phyloP scores from a whole-genome alignment of 1,140 invertebrate genomes.

The Drosophila repleta region DNA sequence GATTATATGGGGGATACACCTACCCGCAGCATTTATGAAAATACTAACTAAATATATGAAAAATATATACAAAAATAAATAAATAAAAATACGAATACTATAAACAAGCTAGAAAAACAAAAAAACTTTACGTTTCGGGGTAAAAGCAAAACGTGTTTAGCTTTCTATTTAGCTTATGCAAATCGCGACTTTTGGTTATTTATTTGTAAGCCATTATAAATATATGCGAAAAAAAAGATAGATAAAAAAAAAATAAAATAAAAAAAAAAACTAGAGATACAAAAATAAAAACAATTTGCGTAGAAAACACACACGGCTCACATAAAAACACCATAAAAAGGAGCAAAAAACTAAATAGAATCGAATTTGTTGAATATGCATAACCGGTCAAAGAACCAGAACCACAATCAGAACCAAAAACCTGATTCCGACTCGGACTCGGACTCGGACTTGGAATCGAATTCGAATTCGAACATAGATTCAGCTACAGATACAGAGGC shows the following conservation, averaged over 20 bases:
- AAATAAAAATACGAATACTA: constrained; percentile 19
- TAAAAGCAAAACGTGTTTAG: constrained; percentile 80
- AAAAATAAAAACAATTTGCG: constrained; percentile 24
- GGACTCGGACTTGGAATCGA: constrained; percentile 34
- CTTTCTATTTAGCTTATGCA: constrained; percentile 81
- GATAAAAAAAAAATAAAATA: constrained; percentile 19
- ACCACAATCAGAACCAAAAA: constrained; percentile 44
- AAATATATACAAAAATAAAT: too few species aligned
- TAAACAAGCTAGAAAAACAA: constrained; percentile 6
- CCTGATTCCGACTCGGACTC: constrained; percentile 49
- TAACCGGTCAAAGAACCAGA: constrained; percentile 71
- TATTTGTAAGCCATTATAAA: constrained; percentile 64
- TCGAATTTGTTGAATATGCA: constrained; percentile 54
- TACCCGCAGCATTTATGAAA: too few species aligned
- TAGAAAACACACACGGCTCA: constrained; percentile 52
- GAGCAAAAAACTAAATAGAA: constrained; percentile 55
- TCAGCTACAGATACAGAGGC: constrained; percentile 37
- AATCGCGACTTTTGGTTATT: constrained; percentile 71
- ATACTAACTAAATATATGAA: too few species aligned
- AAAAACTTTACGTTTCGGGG: constrained; percentile 66
- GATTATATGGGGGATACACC: too few species aligned
- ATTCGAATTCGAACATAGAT: constrained; percentile 40
- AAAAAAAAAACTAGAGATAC: constrained; percentile 25
- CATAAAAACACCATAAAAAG: constrained; percentile 77
- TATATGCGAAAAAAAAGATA: constrained; percentile 46